phyloP scores from a whole-genome alignment of 2,797 vertebrate species.

The Gymnothorax javanicus region DNA sequence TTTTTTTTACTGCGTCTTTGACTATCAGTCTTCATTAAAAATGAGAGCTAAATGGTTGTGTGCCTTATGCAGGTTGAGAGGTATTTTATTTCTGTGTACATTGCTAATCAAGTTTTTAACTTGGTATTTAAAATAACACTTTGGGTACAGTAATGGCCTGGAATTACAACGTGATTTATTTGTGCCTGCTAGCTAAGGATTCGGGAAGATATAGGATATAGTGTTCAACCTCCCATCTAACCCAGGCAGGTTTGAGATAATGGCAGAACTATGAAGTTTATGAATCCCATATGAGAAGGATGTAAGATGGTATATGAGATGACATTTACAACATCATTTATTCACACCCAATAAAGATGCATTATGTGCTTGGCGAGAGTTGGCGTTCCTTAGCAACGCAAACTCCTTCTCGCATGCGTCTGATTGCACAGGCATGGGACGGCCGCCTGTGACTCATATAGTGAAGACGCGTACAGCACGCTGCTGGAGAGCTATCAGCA shows the following conservation, averaged over 20 bases:
- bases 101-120: background rate
- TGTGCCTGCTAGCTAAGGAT: background rate
- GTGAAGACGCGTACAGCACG: constrained; percentile 87
- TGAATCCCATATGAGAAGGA: background rate
- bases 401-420: background rate
- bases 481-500: constrained; percentile 88
- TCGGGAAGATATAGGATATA: background rate
- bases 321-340: background rate
- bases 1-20: background rate
- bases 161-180: background rate
- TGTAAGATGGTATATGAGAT: background rate
- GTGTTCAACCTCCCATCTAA: background rate
- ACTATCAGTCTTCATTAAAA: background rate
- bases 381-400: background rate
- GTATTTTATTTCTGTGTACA: background rate
- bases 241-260: background rate
- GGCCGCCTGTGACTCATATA: constrained; percentile 85
- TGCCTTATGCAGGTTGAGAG: background rate
- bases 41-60: background rate
- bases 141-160: background rate
- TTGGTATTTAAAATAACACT: background rate
- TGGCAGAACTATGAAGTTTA: background rate
- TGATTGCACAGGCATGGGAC: constrained; percentile 82
- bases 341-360: background rate
- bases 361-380: background rate